Evolutionary conservation across 2,888 invertebrate genomes (phyloP).

Genomic region (Uropetala carovei): DNA sequence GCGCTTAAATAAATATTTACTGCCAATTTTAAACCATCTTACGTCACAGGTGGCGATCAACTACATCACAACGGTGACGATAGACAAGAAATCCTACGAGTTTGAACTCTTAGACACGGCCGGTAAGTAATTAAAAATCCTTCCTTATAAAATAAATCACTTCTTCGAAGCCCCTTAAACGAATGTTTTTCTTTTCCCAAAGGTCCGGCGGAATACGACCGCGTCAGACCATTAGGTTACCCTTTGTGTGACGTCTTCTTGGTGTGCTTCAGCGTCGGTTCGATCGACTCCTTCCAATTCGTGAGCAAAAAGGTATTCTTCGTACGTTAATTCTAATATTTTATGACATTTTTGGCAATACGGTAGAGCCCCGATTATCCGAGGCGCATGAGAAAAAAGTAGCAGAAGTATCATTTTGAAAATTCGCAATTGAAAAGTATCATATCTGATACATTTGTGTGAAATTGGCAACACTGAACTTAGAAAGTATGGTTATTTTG

Average conservation of each 20-base stretch:
- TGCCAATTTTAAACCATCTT: no score
- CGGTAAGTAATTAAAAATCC: not conserved
- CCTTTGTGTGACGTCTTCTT: conserved; percentile 78
- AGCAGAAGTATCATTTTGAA: no score
- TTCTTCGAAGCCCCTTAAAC: not conserved
- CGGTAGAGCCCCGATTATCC: no score
- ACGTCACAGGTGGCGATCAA: not conserved
- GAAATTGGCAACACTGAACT: no score
- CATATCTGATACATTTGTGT: no score
- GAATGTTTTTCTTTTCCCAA: not conserved
- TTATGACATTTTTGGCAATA: no score
- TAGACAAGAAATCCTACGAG: conserved; percentile 6
- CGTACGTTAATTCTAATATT: not conserved
- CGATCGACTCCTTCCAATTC: conserved; percentile 77
- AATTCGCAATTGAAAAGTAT: no score
- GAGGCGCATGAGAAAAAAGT: no score
- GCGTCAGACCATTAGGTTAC: conserved; percentile 77
- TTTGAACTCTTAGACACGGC: conserved; percentile 39
- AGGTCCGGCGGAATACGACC: conserved; percentile 77
- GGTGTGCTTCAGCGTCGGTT: conserved; percentile 78
- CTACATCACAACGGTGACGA: not conserved
- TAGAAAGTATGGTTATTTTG: no score
- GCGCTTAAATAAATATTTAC: not conserved
- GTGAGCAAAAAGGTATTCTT: conserved; percentile 73
- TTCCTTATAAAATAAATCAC: not conserved